Evolutionary conservation across 2,797 vertebrate genomes (phyloP), one percentile per base, ranked within the genome.

Genomic region (Holocentrus rufus): DNA sequence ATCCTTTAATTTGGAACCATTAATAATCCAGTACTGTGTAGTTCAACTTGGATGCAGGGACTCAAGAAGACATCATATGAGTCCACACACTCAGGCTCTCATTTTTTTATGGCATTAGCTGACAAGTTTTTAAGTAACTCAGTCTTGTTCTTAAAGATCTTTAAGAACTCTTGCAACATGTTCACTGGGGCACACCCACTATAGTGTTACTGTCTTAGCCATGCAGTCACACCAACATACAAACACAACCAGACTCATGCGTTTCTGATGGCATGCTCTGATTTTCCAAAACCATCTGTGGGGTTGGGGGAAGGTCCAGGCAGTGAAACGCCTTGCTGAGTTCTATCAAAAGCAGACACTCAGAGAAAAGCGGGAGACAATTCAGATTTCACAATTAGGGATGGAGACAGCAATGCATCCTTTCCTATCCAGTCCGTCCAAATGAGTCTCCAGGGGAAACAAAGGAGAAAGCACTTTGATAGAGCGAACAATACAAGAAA

Each of bases 371-470:
- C 31, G 56, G 22, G 55, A 49, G 20, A 56, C 22, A 27, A 76
- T 67, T 73, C 25, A 20, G 5, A 81, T 55, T 70, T 42, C 64
- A 46, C n/a, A 55, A 63, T 23, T n/a, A 34, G 52, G 23, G 25
- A 47, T 30, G 53, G 25, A 47, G 47, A 61, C 46, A 62, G 20
- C n/a, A 74, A 49, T 59, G 30, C 50, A 63, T 55, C 42, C 44
- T 61, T 59, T 57, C 13, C 14, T 60, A 55, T 63, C 50, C 34
- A 3, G 46, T 62, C 58, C 1, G 3, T 65, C 69, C 72, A 85
- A 81, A 83, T 81, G 80, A 83, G 73, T 59, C 78, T 77, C 78
- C 14, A 2, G 76, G 70, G 73, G 36, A 80, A 81, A 66, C 62
- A 66, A 59, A 71, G 66, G 70, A 49, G 60, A 47, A 81, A 61